Evolutionary conservation across 2,113 vertebrate species (phyloP), one percentile per base, ranked within the genome.

Genomic region (Hippocampus barbouri): DNA sequence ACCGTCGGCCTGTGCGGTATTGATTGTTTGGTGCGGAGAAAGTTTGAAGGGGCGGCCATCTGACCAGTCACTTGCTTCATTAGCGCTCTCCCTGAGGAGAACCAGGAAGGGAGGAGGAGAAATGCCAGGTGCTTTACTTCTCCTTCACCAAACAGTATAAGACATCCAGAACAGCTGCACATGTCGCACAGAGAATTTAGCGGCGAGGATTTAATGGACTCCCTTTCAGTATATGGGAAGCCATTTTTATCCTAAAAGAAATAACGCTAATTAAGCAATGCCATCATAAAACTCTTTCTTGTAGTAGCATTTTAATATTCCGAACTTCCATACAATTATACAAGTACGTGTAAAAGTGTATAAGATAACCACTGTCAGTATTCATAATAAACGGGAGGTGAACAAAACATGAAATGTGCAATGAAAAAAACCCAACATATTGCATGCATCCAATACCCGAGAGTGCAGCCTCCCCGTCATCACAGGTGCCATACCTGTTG

Each of bases 41-140:
- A 69, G 51, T 69, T 69, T 77, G 72, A 54, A 76, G 60, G 73
- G 67, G 76, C 73, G 80, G 73, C 74, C 83, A 73, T 85, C 69
- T 79, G 81, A 87, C 84, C 78, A 75, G 77, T 83, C 73, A 84
- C 78, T 77, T 82, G 77, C 82, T 89, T 90, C 85, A 86, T 89
- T 89, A 87, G 78, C 77, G 61, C 77, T 68, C 78, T 79, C 86
- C 81, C 83, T 59, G 53, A 79, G 68, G 51, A 73, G 61, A 69
- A 73, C 12, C 66, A 75, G 4, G 51, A 73, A 75, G 2, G 23
- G 27, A 70, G 54, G 71, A 71, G n/a, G 60, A 76, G 3, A 53
- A 40, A 69, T 76, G 69, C 66, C 68, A 72, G 49, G 67, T 27
- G 69, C 65, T 59, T 81, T 68, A 81, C 68, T 77, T 86, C 71